Percentiles rank a stretch among this genome's conserved stretches.
phyloP scores from a whole-genome alignment of 2,888 invertebrate species.

The Stomorhina lunata region DNA sequence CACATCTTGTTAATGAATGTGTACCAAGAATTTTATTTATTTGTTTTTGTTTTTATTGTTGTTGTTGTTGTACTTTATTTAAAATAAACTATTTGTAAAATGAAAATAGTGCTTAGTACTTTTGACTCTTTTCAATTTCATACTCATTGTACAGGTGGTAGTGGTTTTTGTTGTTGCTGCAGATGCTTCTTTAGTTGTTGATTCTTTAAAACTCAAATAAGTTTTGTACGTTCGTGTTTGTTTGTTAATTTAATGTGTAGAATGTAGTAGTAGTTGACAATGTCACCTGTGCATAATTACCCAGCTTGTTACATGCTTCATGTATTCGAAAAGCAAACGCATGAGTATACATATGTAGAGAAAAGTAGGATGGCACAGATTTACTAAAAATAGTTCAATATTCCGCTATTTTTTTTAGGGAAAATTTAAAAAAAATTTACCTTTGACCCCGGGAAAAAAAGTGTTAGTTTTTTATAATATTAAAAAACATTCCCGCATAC shows the following conservation, averaged over 20 bases:
- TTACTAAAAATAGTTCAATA: too few species aligned
- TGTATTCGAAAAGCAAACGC: too few species aligned
- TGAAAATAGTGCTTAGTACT: background rate
- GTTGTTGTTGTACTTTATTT: too few species aligned
- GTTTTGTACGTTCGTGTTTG: background rate
- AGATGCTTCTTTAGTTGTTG: too few species aligned
- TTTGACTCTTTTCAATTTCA: background rate
- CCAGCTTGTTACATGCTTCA: background rate
- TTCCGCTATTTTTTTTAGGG: too few species aligned
- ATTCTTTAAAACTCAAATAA: background rate
- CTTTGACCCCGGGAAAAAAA: too few species aligned
- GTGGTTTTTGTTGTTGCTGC: too few species aligned
- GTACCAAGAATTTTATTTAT: background rate
- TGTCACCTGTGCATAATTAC: conserved; percentile 44
- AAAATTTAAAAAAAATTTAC: too few species aligned
- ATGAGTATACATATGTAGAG: background rate
- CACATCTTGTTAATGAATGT: background rate
- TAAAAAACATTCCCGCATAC: too few species aligned
- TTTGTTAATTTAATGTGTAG: background rate
- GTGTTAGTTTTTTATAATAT: too few species aligned
- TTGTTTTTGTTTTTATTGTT: too few species aligned
- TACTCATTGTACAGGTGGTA: background rate
- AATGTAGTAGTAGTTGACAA: conserved; percentile 11
- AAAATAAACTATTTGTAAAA: background rate
- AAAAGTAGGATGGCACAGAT: too few species aligned